phyloP scores from a whole-genome alignment of 2,888 invertebrate species.

The Bimastos eiseni region DNA sequence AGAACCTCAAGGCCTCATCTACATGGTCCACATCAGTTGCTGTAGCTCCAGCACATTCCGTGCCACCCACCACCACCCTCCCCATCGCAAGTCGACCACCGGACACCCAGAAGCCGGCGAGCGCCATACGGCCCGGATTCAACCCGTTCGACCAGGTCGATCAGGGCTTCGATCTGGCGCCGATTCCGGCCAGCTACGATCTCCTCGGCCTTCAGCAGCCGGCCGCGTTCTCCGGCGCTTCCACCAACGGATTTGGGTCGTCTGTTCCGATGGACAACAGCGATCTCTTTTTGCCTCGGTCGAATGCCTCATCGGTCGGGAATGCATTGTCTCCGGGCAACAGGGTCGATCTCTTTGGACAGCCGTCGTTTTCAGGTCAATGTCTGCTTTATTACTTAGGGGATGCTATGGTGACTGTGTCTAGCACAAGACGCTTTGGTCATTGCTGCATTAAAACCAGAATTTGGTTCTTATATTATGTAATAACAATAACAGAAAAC shows the following conservation, averaged over 20 bases:
- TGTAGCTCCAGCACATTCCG: background rate
- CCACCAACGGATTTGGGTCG: background rate
- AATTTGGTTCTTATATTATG: too few species aligned
- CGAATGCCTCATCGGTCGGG: background rate
- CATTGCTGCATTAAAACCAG: too few species aligned
- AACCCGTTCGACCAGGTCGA: background rate
- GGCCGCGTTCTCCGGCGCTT: background rate
- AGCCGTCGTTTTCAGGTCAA: background rate
- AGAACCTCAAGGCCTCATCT: background rate
- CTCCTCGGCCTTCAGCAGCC: slow-evolving; percentile 25
- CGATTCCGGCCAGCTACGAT: slow-evolving; percentile 1
- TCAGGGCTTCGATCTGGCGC: background rate
- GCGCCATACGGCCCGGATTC: background rate
- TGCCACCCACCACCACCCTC: background rate
- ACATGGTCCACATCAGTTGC: background rate
- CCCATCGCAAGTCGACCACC: background rate
- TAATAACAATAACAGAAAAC: too few species aligned
- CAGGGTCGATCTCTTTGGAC: background rate
- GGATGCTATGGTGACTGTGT: too few species aligned
- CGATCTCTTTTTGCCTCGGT: background rate
- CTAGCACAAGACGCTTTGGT: too few species aligned
- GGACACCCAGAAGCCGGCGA: background rate
- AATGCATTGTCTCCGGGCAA: background rate
- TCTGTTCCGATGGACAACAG: background rate
- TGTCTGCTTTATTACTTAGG: background rate